These are phyloP conservation scores for Lasioglossum morio DNA, from an alignment of 2,888 invertebrate genomes.

Conservation along the genomic window DNA sequence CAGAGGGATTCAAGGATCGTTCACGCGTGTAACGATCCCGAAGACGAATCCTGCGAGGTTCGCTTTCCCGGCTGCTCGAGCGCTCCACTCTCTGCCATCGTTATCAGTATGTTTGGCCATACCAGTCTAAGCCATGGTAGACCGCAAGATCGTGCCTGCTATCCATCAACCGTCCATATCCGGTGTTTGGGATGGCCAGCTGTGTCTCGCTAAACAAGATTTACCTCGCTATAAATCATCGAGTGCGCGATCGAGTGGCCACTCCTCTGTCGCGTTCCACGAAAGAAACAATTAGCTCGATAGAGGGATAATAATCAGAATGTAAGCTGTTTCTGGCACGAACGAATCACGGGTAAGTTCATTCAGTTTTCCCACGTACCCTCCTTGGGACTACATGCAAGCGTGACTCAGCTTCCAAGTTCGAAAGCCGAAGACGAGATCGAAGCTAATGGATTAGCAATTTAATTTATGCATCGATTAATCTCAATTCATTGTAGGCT, in stretches of 20 bases:
- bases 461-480: conserved; percentile 2
- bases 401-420: background rate
- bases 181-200: conserved; percentile 65
- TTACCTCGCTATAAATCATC: conserved; percentile 70
- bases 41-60: conserved; percentile 38
- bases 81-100: conserved; percentile 47
- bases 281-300: conserved; percentile 69
- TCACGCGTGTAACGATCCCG: conserved; percentile 26
- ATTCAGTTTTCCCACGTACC: background rate
- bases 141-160: conserved; percentile 68
- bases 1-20: conserved; percentile 14
- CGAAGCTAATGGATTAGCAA: background rate
- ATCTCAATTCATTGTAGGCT: background rate
- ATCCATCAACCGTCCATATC: conserved; percentile 71
- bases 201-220: conserved; percentile 73
- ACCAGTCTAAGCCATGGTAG: conserved; percentile 65
- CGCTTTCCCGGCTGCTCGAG: conserved; percentile 23
- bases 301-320: conserved; percentile 33
- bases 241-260: conserved; percentile 62
- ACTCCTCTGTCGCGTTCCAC: conserved; percentile 20
- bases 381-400: background rate
- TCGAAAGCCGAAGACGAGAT: background rate
- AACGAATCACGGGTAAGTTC: background rate
- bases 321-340: background rate
- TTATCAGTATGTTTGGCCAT: conserved; percentile 67